Evolutionary conservation across 2,113 vertebrate genomes (phyloP), one percentile per base, ranked within the genome.

Genomic region (Penelope pileata): DNA sequence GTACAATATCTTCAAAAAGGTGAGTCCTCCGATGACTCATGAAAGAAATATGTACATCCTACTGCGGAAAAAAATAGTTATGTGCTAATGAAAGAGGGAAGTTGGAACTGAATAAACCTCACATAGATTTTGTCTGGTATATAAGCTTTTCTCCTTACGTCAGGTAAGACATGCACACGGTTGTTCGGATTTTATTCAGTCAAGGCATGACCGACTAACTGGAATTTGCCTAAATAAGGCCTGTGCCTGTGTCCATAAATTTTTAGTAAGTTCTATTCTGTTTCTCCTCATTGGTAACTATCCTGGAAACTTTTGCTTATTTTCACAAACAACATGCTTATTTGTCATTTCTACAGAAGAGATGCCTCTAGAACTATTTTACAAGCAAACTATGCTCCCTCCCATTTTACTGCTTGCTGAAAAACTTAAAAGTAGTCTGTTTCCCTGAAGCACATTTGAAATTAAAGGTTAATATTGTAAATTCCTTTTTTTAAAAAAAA

Each of bases 21-120:
- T 80, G 69, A 88, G 53, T 91, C 53, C 18, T 82, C 23, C 34
- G 67, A 38, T 96, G 93, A 96, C 34, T 97, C 92, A 90, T 1
- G 0, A 68, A 80, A 90, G 78, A 83, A 48, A 22, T 3, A 83
- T 22, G 50, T 38, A 32, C 58, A 64, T 60, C 59, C 42, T 74
- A 53, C 45, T 6, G 1, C 0, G 60, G 91, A 92, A 96, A 94
- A 95, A 93, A 70, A 64, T 12, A 88, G 59, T 48, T 87, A 88
- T 4, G 29, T 21, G 19, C 7, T 69, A 74, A 94, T 43, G 81
- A 82, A 89, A 91, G 73, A 43, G 58, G 34, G 50, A 86, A 93
- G 56, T 6, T 3, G 3, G 40, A 85, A 86, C 10, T 43, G 59
- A 77, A 73, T 81, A 73, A 78, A 58, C 32, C 82, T 47, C 54